phyloP scores from a whole-genome alignment of 2,888 invertebrate species.

The Mythimna albipuncta region DNA sequence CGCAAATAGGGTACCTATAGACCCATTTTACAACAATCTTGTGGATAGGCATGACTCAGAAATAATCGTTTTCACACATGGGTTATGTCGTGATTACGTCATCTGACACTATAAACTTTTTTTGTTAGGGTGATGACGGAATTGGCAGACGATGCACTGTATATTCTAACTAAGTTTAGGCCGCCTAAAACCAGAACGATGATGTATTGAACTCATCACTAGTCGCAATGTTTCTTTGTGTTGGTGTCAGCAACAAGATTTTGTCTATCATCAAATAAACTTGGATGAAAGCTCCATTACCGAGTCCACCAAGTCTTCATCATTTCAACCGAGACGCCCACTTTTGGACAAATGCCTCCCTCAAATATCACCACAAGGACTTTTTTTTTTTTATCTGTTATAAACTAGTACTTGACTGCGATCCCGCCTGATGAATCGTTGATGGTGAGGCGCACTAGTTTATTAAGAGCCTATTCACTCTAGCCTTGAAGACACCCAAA shows the following conservation, averaged over 20 bases:
- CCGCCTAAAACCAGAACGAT: background rate
- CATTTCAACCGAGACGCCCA: too few relatives aligned
- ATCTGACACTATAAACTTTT: slow-evolving; percentile 15
- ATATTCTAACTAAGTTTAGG: background rate
- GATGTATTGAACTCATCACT: background rate
- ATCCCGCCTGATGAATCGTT: too few relatives aligned
- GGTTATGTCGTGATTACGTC: slow-evolving; percentile 18
- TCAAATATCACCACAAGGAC: too few relatives aligned
- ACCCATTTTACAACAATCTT: slow-evolving; percentile 16
- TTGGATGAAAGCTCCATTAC: background rate
- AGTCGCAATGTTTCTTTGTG: background rate
- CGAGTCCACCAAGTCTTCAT: too few relatives aligned
- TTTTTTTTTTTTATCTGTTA: too few relatives aligned
- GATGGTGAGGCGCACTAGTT: too few relatives aligned
- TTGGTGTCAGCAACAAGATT: background rate
- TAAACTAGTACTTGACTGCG: too few relatives aligned
- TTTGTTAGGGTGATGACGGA: slow-evolving; percentile 3
- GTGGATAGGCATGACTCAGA: slow-evolving; percentile 24
- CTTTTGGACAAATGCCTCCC: too few relatives aligned
- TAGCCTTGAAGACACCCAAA: too few relatives aligned
- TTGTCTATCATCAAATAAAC: background rate
- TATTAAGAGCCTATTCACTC: too few relatives aligned
- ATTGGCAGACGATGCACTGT: background rate
- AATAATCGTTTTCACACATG: slow-evolving; percentile 24
- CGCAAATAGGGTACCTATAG: background rate